Evolutionary conservation across 2,888 invertebrate species (phyloP).

Genomic region (Aleiodes alternator): DNA sequence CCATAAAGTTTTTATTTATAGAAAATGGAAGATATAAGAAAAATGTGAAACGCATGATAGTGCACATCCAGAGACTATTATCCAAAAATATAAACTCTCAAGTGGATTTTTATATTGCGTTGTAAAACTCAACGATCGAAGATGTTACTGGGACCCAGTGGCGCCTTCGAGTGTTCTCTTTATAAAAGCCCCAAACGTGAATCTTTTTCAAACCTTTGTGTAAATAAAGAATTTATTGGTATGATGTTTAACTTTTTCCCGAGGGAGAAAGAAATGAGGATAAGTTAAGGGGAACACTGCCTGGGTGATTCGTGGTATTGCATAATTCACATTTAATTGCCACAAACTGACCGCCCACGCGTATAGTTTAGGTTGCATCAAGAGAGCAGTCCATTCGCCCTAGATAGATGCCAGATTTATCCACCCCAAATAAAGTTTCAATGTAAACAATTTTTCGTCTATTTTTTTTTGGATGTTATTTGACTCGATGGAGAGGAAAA

Average conservation of each 20-base stretch:
- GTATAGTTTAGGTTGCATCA: background rate
- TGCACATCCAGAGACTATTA: slow-evolving; percentile 6
- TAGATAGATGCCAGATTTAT: slow-evolving; percentile 8
- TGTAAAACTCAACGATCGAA: slow-evolving; percentile 27
- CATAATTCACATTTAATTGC: slow-evolving; percentile 33
- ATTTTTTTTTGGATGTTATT: background rate
- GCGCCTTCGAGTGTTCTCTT: background rate
- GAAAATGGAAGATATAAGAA: background rate
- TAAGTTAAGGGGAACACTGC: background rate
- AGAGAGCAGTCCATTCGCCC: slow-evolving; percentile 13
- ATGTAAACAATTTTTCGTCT: background rate
- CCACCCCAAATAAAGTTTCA: slow-evolving; percentile 1
- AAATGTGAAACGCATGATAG: background rate
- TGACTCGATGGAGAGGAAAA: too few relatives aligned
- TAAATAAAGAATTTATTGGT: background rate
- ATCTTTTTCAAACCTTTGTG: slow-evolving; percentile 3
- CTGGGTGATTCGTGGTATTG: slow-evolving; percentile 10
- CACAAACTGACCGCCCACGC: slow-evolving; percentile 33
- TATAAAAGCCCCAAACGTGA: background rate
- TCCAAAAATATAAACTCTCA: slow-evolving; percentile 16
- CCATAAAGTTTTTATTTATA: background rate
- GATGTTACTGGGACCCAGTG: background rate
- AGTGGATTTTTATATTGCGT: slow-evolving; percentile 19
- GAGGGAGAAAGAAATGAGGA: background rate
- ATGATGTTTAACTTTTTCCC: background rate